phyloP scores from a whole-genome alignment of 1,140 invertebrate genomes.

The Cydia fagiglandana region DNA sequence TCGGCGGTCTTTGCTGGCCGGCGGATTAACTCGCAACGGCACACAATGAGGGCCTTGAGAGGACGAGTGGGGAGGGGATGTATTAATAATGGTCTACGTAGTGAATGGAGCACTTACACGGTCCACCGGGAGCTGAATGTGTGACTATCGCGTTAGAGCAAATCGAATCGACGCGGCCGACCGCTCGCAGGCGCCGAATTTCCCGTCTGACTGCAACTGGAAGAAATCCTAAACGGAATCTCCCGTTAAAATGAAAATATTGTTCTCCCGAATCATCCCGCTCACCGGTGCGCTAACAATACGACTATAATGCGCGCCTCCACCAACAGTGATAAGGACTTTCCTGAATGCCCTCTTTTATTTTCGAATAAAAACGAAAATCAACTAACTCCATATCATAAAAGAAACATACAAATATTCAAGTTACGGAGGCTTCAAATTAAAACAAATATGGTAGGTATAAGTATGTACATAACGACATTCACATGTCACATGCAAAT shows the following conservation, averaged over 20 bases:
- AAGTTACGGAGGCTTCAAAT: not conserved
- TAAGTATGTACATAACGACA: too few relatives aligned
- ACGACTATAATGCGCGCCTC: slow-evolving; percentile 5
- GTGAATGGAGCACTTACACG: slow-evolving; percentile 75
- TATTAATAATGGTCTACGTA: slow-evolving; percentile 72
- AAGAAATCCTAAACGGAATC: slow-evolving; percentile 43
- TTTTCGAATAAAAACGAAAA: not conserved
- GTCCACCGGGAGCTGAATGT: slow-evolving; percentile 70
- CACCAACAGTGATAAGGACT: slow-evolving; percentile 14
- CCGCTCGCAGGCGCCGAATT: slow-evolving; percentile 64
- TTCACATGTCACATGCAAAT: too few relatives aligned
- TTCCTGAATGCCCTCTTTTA: slow-evolving; percentile 3
- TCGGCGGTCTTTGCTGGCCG: slow-evolving; percentile 64
- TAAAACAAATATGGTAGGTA: not conserved
- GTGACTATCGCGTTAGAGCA: slow-evolving; percentile 72
- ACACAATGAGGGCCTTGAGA: slow-evolving; percentile 65
- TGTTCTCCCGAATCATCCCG: slow-evolving; percentile 25
- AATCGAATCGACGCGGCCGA: slow-evolving; percentile 70
- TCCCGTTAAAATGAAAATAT: slow-evolving; percentile 30
- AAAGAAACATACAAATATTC: not conserved
- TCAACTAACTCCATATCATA: not conserved
- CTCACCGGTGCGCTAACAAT: slow-evolving; percentile 19
- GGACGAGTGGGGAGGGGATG: slow-evolving; percentile 58
- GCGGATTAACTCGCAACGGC: slow-evolving; percentile 66
- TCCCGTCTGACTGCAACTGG: slow-evolving; percentile 61